phyloP scores from a whole-genome alignment of 1,140 invertebrate genomes.

The Drosophila sproati region DNA sequence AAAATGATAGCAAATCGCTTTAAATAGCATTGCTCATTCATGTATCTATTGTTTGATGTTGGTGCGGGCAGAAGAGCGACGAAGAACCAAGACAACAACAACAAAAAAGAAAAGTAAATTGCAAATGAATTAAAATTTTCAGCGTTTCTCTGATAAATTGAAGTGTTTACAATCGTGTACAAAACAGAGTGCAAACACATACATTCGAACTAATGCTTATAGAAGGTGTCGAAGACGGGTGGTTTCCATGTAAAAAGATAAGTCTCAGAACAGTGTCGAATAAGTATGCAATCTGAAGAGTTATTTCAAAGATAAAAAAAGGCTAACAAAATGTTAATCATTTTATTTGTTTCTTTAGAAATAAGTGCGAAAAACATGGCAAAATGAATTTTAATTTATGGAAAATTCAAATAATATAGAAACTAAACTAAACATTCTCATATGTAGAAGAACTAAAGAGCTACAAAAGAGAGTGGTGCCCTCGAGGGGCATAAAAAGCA shows the following conservation, averaged over 20 bases:
- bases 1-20: conserved; percentile 67
- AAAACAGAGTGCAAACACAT: not conserved
- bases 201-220: no score
- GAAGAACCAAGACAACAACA: not conserved
- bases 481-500: not conserved
- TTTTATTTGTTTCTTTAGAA: no score
- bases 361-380: no score
- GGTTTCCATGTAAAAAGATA: not conserved
- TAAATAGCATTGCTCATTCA: conserved; percentile 64
- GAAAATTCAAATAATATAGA: no score
- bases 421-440: no score
- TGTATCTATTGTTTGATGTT: conserved; percentile 35
- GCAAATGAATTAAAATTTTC: conserved; percentile 71
- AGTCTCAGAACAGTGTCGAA: not conserved
- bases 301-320: no score
- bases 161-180: conserved; percentile 8
- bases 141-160: conserved; percentile 19
- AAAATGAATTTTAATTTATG: no score
- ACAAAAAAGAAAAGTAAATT: conserved; percentile 20
- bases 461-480: not conserved
- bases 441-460: not conserved
- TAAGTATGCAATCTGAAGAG: no score
- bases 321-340: no score
- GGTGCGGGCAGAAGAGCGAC: not conserved
- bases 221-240: no score